Percentiles rank a stretch among this genome's conserved stretches.
phyloP scores from a whole-genome alignment of 2,113 vertebrate genomes.

The Mus pahari region DNA sequence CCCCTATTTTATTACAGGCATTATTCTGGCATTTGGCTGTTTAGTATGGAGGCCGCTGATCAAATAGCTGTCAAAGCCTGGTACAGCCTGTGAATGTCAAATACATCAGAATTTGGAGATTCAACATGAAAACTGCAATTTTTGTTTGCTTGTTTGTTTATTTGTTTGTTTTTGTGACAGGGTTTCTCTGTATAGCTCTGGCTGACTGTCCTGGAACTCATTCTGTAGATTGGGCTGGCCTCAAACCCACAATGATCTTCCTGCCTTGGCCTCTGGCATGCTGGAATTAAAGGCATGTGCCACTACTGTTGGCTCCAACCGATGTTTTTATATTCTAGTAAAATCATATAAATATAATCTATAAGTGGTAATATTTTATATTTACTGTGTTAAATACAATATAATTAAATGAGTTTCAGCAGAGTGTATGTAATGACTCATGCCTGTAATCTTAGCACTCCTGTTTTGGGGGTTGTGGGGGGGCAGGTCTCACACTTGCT shows the following conservation, averaged over 20 bases:
- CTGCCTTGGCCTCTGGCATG: neutral
- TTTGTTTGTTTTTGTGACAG: neutral
- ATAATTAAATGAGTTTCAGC: constrained; percentile 33
- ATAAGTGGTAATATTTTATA: neutral
- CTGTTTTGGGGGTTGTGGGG: too few relatives aligned
- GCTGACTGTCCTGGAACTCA: neutral
- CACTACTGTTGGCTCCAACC: neutral
- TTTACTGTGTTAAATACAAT: constrained; percentile 12
- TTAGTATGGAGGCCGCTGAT: neutral
- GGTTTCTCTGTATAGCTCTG: neutral
- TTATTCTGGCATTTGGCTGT: neutral
- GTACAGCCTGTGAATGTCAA: neutral
- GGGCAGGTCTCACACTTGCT: neutral
- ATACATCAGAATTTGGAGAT: constrained; percentile 2
- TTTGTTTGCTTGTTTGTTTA: neutral
- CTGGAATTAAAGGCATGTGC: neutral
- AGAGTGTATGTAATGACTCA: neutral
- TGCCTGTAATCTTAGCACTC: neutral
- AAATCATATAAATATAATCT: neutral
- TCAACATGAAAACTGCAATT: neutral
- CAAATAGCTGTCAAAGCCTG: neutral
- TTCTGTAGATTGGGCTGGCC: neutral
- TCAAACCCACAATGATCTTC: neutral
- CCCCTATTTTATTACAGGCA: neutral
- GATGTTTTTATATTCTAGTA: constrained; percentile 13